Percentiles rank a stretch among this genome's conserved stretches.
Conservation (phyloP, 2,888 invertebrate species). For the Watsonalla binaria region DNA sequence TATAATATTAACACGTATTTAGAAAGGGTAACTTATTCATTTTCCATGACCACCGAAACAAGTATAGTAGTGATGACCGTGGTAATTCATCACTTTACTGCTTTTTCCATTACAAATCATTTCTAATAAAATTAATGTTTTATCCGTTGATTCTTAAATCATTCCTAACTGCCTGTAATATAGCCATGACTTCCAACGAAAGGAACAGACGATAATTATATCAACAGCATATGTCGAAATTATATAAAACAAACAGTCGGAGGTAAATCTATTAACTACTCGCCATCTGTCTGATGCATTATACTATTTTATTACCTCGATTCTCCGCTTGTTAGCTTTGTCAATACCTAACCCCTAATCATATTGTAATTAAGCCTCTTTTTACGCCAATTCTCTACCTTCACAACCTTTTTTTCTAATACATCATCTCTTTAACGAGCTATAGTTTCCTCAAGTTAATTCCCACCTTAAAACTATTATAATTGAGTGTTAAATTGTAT, state of each 20-base stretch:
- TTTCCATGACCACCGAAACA: too few relatives aligned
- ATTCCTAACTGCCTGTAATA: neutral
- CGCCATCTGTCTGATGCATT: slow-evolving; percentile 68
- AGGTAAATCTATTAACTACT: slow-evolving; percentile 21
- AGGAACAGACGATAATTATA: slow-evolving; percentile 4
- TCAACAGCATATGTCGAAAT: slow-evolving; percentile 52
- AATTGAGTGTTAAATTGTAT: slow-evolving; percentile 26
- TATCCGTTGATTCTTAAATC: too few relatives aligned
- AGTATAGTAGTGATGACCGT: too few relatives aligned
- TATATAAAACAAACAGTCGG: slow-evolving; percentile 57
- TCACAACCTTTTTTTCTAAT: slow-evolving; percentile 26
- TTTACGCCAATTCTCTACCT: slow-evolving; percentile 70
- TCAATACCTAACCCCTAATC: slow-evolving; percentile 68
- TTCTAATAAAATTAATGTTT: too few relatives aligned
- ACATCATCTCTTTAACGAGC: slow-evolving; percentile 37
- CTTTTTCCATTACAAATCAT: too few relatives aligned
- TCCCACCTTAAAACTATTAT: slow-evolving; percentile 20
- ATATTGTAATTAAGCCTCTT: slow-evolving; percentile 72
- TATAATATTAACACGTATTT: too few relatives aligned
- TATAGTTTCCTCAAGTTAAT: slow-evolving; percentile 13
- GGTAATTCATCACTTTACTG: too few relatives aligned
- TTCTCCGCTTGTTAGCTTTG: slow-evolving; percentile 71
- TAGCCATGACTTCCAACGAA: neutral
- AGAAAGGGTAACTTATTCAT: too few relatives aligned
- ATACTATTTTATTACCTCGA: slow-evolving; percentile 69